A percentile compares a stretch with the other conserved stretches of the same genome.
Conservation (phyloP, 2,888 invertebrate genomes). For the Euplexia lucipara region DNA sequence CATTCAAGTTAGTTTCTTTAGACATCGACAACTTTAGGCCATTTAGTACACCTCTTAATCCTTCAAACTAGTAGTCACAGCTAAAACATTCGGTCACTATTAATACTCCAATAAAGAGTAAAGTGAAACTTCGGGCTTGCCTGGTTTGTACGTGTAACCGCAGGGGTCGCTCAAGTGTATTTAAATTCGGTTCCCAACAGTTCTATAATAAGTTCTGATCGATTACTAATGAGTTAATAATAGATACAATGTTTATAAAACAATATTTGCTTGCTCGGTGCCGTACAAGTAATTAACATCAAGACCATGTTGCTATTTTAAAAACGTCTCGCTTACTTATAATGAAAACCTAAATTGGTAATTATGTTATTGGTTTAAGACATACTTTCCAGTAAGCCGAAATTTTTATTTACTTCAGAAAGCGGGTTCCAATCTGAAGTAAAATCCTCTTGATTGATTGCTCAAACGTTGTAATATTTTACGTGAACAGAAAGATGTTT, state of each 20-base stretch:
- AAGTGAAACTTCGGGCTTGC: slow-evolving; percentile 42
- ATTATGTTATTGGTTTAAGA: slow-evolving; percentile 18
- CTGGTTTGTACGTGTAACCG: slow-evolving; percentile 7
- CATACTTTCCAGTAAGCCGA: slow-evolving; percentile 26
- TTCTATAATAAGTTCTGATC: slow-evolving; percentile 59
- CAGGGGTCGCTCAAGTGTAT: slow-evolving; percentile 38
- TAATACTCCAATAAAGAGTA: slow-evolving; percentile 32
- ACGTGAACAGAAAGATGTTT: slow-evolving; percentile 70
- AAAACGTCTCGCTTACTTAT: slow-evolving; percentile 29
- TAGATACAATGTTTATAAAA: slow-evolving; percentile 65
- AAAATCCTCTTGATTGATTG: slow-evolving; percentile 70
- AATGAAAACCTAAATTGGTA: slow-evolving; percentile 35
- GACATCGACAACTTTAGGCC: background rate
- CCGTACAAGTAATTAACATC: slow-evolving; percentile 54
- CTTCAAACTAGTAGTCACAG: slow-evolving; percentile 12
- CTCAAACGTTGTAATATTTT: slow-evolving; percentile 72
- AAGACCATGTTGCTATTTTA: slow-evolving; percentile 54
- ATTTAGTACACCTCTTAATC: slow-evolving; percentile 2
- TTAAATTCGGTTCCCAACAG: slow-evolving; percentile 46
- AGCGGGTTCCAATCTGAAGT: slow-evolving; percentile 42
- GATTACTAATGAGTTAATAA: slow-evolving; percentile 64
- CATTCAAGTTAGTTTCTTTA: background rate
- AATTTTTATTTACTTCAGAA: slow-evolving; percentile 29
- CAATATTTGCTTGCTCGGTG: slow-evolving; percentile 48
- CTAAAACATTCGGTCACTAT: slow-evolving; percentile 43